phyloP scores from a whole-genome alignment of 1,140 invertebrate genomes.

The Anastrepha ludens region DNA sequence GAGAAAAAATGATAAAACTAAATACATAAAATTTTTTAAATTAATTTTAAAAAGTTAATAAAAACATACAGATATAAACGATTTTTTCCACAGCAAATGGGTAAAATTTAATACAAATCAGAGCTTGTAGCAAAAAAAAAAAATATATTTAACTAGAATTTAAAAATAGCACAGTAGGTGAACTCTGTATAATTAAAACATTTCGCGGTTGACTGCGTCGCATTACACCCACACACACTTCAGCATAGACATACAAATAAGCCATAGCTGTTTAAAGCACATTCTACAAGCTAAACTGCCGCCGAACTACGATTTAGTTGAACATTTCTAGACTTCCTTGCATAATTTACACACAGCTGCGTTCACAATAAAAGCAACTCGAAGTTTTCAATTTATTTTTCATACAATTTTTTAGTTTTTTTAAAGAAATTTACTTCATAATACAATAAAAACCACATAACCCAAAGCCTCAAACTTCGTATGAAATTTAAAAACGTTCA shows the following conservation, averaged over 20 bases:
- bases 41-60: no score
- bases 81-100: no score
- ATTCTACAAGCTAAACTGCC: neutral
- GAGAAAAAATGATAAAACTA: neutral
- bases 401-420: constrained; percentile 62
- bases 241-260: neutral
- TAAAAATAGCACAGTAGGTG: constrained; percentile 67
- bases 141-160: constrained; percentile 49
- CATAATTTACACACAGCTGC: constrained; percentile 59
- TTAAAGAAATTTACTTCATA: constrained; percentile 59
- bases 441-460: no score
- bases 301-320: neutral
- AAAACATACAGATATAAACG: neutral
- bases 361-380: no score
- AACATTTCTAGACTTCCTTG: neutral
- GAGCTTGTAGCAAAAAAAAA: neutral
- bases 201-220: constrained; percentile 8
- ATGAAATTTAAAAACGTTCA: no score
- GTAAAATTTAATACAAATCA: neutral
- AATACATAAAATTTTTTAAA: neutral
- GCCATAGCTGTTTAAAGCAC: neutral
- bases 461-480: no score
- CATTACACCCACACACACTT: constrained; percentile 53
- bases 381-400: constrained; percentile 50
- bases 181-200: constrained; percentile 66